Conservation (phyloP, 2,888 invertebrate species). For the Rhagonycha lutea region DNA sequence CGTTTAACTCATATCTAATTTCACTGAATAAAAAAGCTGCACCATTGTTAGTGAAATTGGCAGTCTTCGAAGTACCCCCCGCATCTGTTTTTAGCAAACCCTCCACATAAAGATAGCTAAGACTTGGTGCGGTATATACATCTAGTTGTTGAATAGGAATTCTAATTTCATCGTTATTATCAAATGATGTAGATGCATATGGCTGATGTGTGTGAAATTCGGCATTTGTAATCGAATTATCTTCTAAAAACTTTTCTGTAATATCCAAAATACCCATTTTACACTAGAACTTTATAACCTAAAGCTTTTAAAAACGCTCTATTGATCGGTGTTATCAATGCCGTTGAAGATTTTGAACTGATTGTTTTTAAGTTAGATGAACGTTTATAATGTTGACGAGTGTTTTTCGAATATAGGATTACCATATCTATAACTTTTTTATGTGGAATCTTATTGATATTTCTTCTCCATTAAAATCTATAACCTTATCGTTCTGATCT, state of each 20-base stretch:
- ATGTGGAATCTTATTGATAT: no score
- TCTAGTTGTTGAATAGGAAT: conserved; percentile 14
- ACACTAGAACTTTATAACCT: no score
- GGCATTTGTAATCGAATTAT: conserved; percentile 10
- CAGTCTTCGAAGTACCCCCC: background rate
- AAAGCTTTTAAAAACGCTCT: no score
- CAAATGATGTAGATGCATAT: conserved; percentile 6
- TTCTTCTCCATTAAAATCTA: no score
- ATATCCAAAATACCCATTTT: background rate
- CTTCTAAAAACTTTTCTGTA: conserved; percentile 1
- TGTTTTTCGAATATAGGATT: no score
- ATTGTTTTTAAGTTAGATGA: no score
- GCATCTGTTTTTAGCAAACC: background rate
- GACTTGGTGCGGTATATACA: background rate
- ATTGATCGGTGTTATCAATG: no score
- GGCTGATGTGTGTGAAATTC: conserved; percentile 15
- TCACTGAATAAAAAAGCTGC: background rate
- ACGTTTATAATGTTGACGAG: no score
- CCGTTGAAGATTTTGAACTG: no score
- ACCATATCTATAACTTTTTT: no score
- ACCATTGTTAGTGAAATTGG: background rate
- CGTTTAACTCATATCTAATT: background rate
- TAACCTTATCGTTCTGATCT: no score
- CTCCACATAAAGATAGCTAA: conserved; percentile 8
- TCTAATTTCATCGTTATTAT: conserved; percentile 17